These are phyloP conservation scores for Halictus rubicundus DNA, from an alignment of 1,140 invertebrate species.

Conservation along the genomic window DNA sequence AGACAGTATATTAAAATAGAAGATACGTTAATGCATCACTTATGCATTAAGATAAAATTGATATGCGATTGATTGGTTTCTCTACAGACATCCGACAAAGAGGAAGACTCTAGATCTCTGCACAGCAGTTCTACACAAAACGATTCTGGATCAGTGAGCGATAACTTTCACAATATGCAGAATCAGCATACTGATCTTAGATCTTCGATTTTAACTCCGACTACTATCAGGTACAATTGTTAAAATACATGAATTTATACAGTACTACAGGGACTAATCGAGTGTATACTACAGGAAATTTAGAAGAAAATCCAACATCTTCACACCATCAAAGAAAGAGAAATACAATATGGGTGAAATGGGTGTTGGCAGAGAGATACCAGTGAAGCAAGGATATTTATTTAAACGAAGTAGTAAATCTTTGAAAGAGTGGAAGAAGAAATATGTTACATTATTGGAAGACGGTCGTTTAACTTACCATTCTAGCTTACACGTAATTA, in stretches of 20 bases:
- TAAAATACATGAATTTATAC: not conserved
- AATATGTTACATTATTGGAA: slow-evolving; percentile 97
- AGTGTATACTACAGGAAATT: slow-evolving; percentile 85
- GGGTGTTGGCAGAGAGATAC: slow-evolving; percentile 96
- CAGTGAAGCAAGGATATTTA: slow-evolving; percentile 97
- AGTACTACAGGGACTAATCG: not conserved
- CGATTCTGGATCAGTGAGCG: slow-evolving; percentile 69
- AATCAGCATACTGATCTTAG: slow-evolving; percentile 75
- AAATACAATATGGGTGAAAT: slow-evolving; percentile 92
- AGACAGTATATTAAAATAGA: not conserved
- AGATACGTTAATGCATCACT: too few relatives aligned
- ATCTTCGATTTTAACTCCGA: slow-evolving; percentile 75
- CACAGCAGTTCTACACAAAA: slow-evolving; percentile 71
- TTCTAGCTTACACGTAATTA: slow-evolving; percentile 93
- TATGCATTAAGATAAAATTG: not conserved
- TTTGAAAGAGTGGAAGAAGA: slow-evolving; percentile 99
- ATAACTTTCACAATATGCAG: slow-evolving; percentile 76
- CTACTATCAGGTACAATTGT: slow-evolving; percentile 71
- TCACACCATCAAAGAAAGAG: slow-evolving; percentile 94
- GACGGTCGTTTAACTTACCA: slow-evolving; percentile 97
- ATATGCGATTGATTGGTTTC: slow-evolving; percentile 6
- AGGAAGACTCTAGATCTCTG: slow-evolving; percentile 72
- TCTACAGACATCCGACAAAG: slow-evolving; percentile 73
- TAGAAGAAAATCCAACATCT: slow-evolving; percentile 95
- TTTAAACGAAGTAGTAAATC: slow-evolving; percentile 98